Conservation (phyloP, 2,888 invertebrate genomes). For the Argyresthia goedartella region DNA sequence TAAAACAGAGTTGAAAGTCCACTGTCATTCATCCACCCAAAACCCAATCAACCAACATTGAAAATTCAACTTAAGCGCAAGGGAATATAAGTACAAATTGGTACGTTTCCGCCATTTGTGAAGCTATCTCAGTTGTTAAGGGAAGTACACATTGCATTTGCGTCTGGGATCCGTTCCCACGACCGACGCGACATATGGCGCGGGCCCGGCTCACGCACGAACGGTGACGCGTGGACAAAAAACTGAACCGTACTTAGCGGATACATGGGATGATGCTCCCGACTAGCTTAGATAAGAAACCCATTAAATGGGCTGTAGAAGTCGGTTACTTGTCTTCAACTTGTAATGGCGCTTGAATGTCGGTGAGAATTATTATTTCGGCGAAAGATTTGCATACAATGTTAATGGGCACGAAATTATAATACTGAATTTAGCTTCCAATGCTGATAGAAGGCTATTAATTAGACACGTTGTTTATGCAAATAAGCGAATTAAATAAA, state of each 20-base stretch:
- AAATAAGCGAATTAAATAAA: too few relatives aligned
- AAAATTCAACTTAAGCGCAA: conserved; percentile 25
- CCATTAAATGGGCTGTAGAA: background rate
- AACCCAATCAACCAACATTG: background rate
- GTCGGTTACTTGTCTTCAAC: background rate
- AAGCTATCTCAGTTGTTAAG: conserved; percentile 4
- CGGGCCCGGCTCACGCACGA: conserved; percentile 47
- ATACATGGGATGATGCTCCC: conserved; percentile 41
- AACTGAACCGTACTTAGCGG: conserved; percentile 51
- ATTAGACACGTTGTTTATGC: too few relatives aligned
- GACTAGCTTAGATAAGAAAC: background rate
- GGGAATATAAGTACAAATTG: conserved; percentile 16
- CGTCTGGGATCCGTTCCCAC: conserved; percentile 58
- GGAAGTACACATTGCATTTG: conserved; percentile 48
- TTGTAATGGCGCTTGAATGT: too few relatives aligned
- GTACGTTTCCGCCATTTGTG: background rate
- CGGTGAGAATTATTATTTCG: too few relatives aligned
- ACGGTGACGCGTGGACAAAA: conserved; percentile 66
- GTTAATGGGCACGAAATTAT: too few relatives aligned
- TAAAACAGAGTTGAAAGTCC: background rate
- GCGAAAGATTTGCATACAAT: too few relatives aligned
- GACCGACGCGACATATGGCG: conserved; percentile 66
- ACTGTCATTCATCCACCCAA: too few relatives aligned
- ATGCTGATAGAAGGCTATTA: too few relatives aligned
- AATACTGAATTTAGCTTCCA: too few relatives aligned